Evolutionary conservation across 2,113 vertebrate species (phyloP).

Genomic region (Anseranas semipalmata): DNA sequence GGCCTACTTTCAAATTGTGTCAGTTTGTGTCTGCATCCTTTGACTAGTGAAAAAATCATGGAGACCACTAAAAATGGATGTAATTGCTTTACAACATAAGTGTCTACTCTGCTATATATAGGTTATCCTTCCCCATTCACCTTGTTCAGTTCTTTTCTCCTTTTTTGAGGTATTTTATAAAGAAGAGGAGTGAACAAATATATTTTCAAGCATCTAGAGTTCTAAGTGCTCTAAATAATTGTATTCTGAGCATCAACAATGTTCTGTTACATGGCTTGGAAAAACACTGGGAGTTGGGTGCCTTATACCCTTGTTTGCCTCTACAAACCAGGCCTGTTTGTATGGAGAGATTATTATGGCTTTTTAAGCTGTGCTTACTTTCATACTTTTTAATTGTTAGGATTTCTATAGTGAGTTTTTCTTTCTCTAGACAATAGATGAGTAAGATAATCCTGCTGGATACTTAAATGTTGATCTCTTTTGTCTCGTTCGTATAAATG

Average conservation of each 20-base stretch:
- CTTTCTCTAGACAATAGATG: neutral
- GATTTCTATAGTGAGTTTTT: neutral
- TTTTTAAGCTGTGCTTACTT: neutral
- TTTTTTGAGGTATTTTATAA: neutral
- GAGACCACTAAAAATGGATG: neutral
- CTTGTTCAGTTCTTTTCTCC: neutral
- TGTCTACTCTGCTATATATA: neutral
- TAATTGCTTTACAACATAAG: neutral
- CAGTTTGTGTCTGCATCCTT: neutral
- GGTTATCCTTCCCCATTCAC: neutral
- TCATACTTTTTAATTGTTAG: neutral
- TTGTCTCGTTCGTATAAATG: neutral
- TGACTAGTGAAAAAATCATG: neutral
- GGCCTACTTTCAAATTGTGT: neutral
- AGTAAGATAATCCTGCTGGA: neutral
- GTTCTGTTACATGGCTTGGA: neutral
- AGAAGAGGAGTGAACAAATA: neutral
- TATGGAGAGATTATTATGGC: neutral
- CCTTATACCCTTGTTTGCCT: neutral
- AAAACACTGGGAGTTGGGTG: neutral
- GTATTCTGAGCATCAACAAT: neutral
- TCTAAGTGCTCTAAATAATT: neutral
- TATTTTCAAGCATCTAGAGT: neutral
- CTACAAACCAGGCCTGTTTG: neutral
- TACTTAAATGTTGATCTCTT: slow-evolving; percentile 27